Conservation (phyloP, 92 coral and sea anemone species). For the Zoanthus sansibaricus region DNA sequence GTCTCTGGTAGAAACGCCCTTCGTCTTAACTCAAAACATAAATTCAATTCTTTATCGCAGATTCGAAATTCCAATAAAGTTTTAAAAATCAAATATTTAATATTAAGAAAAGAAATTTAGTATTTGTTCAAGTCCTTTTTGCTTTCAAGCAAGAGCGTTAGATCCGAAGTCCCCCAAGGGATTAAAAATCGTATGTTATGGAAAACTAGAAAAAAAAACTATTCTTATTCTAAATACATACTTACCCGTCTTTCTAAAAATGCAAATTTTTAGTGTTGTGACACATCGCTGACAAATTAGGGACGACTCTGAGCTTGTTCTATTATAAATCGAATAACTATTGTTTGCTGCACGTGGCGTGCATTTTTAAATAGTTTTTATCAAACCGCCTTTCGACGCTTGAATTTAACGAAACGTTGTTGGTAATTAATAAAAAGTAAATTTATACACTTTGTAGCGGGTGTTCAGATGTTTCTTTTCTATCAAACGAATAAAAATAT, state of each 20-base stretch:
- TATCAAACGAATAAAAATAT: background rate
- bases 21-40: conserved; percentile 11
- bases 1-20: conserved; percentile 37
- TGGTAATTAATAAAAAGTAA: background rate
- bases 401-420: conserved; percentile 1
- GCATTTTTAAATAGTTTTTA: conserved; percentile 72
- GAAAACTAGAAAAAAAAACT: conserved; percentile 28
- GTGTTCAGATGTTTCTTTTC: conserved; percentile 8
- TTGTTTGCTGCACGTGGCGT: conserved; percentile 99
- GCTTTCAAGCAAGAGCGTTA: background rate
- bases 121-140: background rate
- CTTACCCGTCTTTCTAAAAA: conserved; percentile 55
- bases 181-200: background rate
- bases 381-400: conserved; percentile 25
- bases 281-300: conserved; percentile 87
- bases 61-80: background rate
- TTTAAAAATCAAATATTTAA: background rate
- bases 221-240: conserved; percentile 68
- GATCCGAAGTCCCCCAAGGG: background rate
- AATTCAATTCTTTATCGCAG: conserved; percentile 15
- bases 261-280: conserved; percentile 90
- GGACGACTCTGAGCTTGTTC: conserved; percentile 72
- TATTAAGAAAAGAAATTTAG: background rate
- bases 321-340: conserved; percentile 86
- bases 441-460: background rate